Percentiles rank a stretch among this genome's conserved stretches.
phyloP scores from a whole-genome alignment of 2,797 vertebrate genomes.

The Cetoscarus ocellatus region DNA sequence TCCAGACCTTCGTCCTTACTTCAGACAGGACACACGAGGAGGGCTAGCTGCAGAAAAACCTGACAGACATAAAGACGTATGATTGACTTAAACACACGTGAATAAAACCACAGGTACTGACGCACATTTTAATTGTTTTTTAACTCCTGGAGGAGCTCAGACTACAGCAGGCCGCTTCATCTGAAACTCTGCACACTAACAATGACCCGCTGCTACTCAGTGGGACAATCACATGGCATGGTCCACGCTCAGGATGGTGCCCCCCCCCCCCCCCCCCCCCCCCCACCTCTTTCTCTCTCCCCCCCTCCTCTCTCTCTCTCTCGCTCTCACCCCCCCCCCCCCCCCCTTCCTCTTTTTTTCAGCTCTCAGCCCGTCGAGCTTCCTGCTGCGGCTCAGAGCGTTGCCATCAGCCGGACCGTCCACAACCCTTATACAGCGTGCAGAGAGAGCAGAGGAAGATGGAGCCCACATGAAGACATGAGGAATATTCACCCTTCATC shows the following conservation, averaged over 20 bases:
- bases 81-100: no score
- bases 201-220: background rate
- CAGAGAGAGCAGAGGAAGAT: conserved; percentile 1
- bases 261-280: background rate
- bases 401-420: conserved; percentile 12
- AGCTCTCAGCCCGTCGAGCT: conserved; percentile 32
- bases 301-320: conserved; percentile 6
- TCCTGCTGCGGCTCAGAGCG: conserved; percentile 57
- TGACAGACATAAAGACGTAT: no score
- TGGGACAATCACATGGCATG: background rate
- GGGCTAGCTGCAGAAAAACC: no score
- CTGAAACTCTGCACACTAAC: no score
- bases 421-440: conserved; percentile 7
- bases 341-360: conserved; percentile 63
- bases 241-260: no score
- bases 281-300: conserved; percentile 17
- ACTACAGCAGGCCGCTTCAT: no score
- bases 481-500: conserved; percentile 33
- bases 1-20: no score
- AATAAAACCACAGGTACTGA: no score
- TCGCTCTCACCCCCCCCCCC: no score
- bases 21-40: no score
- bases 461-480: conserved; percentile 44
- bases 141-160: no score
- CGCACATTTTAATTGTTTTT: no score